Percentiles rank a stretch among this genome's conserved stretches.
Evolutionary conservation across 2,113 vertebrate genomes (phyloP).

Genomic region (Pangasianodon hypophthalmus): DNA sequence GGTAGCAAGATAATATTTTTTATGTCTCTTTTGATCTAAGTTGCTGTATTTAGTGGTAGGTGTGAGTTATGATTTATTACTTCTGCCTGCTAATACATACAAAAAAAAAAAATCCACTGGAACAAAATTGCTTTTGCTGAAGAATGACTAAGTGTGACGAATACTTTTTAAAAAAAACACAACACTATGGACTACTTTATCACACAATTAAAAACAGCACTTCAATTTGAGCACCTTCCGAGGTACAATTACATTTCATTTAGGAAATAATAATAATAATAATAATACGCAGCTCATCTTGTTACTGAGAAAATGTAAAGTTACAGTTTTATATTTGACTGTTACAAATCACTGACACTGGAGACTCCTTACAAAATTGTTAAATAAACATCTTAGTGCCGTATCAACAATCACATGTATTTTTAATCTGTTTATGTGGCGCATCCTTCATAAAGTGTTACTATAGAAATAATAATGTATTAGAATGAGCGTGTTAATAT

Average conservation of each 20-base stretch:
- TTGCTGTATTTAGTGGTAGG: background rate
- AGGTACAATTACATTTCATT: background rate
- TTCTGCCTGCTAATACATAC: background rate
- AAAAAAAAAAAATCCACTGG: background rate
- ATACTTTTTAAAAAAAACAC: background rate
- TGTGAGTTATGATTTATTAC: background rate
- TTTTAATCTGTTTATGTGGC: background rate
- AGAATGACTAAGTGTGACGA: background rate
- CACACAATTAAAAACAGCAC: background rate
- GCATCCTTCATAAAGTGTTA: background rate
- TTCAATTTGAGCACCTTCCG: background rate
- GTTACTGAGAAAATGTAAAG: background rate
- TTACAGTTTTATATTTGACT: background rate
- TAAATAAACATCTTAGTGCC: background rate
- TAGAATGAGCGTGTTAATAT: no score
- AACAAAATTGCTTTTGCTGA: background rate
- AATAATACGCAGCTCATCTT: background rate
- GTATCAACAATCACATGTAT: background rate
- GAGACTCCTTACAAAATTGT: background rate
- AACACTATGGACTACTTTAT: background rate
- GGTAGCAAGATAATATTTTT: background rate
- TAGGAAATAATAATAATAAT: background rate
- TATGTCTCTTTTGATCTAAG: background rate
- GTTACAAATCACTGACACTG: background rate
- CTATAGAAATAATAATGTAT: background rate